Evolutionary conservation across 2,113 vertebrate genomes (phyloP).

Genomic region (Chamaetylas fuelleborni): DNA sequence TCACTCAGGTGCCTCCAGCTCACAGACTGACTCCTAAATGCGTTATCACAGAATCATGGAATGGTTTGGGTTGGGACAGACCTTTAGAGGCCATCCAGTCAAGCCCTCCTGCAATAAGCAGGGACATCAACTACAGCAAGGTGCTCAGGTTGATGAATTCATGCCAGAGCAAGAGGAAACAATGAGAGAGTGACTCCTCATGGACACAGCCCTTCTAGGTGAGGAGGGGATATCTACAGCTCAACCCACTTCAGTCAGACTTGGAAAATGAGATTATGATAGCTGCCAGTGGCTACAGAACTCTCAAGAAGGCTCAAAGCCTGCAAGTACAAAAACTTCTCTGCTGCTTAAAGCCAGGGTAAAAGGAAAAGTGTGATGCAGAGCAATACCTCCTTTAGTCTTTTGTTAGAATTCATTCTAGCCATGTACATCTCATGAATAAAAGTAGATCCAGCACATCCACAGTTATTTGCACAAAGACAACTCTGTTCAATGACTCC

Average conservation of each 20-base stretch:
- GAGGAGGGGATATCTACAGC: neutral
- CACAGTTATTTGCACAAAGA: neutral
- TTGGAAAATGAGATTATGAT: neutral
- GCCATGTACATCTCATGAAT: neutral
- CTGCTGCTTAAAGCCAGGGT: neutral
- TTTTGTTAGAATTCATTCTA: neutral
- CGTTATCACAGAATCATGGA: neutral
- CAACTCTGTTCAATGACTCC: neutral
- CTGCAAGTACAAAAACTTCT: neutral
- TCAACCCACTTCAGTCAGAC: neutral
- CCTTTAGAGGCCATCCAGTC: neutral
- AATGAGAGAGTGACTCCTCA: neutral
- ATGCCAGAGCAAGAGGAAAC: neutral
- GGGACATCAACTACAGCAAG: neutral
- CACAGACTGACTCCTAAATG: neutral
- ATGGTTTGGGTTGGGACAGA: neutral
- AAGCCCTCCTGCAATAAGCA: neutral
- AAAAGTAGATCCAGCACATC: neutral
- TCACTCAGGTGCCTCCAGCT: neutral
- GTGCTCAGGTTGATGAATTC: neutral
- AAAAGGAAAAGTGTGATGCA: neutral
- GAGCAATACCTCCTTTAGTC: neutral
- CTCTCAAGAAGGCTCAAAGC: neutral
- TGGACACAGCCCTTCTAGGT: neutral
- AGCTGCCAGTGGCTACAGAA: neutral